Conservation (phyloP, 2,888 invertebrate genomes). For the Meiosimyza platycephala region DNA sequence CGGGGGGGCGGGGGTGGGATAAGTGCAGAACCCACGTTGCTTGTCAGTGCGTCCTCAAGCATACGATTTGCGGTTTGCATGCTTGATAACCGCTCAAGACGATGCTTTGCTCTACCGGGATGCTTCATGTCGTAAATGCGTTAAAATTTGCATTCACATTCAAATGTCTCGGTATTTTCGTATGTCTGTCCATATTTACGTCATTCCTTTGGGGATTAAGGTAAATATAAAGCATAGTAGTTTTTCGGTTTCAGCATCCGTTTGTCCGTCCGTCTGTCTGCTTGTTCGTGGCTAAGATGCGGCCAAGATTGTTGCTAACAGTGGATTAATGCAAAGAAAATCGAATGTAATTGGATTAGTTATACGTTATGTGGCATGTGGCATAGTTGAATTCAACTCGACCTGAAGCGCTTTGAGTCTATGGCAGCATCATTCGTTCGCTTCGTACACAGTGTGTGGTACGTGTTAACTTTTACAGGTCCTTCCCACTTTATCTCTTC, state of each 20-base stretch:
- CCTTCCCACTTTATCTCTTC: background rate
- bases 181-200: background rate
- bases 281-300: slow-evolving; percentile 19
- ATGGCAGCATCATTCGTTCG: background rate
- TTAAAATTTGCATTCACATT: slow-evolving; percentile 26
- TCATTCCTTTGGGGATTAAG: background rate
- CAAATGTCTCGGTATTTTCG: background rate
- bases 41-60: slow-evolving; percentile 14
- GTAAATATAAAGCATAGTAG: background rate
- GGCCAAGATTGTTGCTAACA: slow-evolving; percentile 29
- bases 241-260: background rate
- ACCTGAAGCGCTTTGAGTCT: too few relatives aligned
- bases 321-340: slow-evolving; percentile 34
- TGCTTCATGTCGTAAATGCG: slow-evolving; percentile 6
- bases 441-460: background rate
- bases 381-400: too few relatives aligned
- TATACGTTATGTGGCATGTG: background rate
- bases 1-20: too few relatives aligned
- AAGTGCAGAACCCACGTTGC: too few relatives aligned
- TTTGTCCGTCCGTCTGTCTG: background rate
- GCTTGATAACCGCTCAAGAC: slow-evolving; percentile 4
- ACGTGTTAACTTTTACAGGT: slow-evolving; percentile 26
- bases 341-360: slow-evolving; percentile 37
- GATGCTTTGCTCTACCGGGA: background rate
- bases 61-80: slow-evolving; percentile 25